These are phyloP conservation scores for Agrotis puta DNA, from an alignment of 2,888 invertebrate species.

Conservation along the genomic window DNA sequence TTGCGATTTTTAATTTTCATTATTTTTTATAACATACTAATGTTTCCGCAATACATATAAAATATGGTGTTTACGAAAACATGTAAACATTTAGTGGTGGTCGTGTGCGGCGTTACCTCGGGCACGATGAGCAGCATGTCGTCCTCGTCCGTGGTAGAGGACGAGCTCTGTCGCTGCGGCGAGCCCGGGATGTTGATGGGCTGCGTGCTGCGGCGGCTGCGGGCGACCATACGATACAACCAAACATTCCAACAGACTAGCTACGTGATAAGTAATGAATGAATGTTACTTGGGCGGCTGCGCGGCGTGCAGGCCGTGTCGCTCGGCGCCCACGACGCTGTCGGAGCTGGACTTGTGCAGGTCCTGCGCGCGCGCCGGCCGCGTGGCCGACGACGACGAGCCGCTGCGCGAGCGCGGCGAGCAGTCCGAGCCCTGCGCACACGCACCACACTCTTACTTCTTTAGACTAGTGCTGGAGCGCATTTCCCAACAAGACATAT, in stretches of 20 bases:
- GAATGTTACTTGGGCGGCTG: conserved; percentile 61
- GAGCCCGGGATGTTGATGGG: conserved; percentile 93
- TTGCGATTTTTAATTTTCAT: too few relatives aligned
- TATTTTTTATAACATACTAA: too few relatives aligned
- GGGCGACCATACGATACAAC: too few relatives aligned
- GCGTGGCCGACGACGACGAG: conserved; percentile 68
- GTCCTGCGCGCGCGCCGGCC: conserved; percentile 67
- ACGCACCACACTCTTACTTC: too few relatives aligned
- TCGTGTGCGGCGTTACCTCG: too few relatives aligned
- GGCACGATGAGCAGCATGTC: conserved; percentile 84
- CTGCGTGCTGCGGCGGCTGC: conserved; percentile 84
- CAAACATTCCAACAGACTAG: too few relatives aligned
- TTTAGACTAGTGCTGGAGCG: too few relatives aligned
- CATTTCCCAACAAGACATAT: too few relatives aligned
- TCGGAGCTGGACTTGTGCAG: conserved; percentile 86
- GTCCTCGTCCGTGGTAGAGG: conserved; percentile 86
- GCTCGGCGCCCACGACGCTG: conserved; percentile 78
- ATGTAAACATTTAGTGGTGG: too few relatives aligned
- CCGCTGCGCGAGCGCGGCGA: conserved; percentile 76
- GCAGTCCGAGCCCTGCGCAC: conserved; percentile 70
- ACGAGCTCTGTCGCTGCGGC: conserved; percentile 86
- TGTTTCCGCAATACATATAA: too few relatives aligned
- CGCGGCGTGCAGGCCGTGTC: conserved; percentile 64
- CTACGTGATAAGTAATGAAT: too few relatives aligned
- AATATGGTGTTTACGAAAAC: too few relatives aligned